Conservation (phyloP, 2,113 vertebrate genomes). For the Suncus etruscus region DNA sequence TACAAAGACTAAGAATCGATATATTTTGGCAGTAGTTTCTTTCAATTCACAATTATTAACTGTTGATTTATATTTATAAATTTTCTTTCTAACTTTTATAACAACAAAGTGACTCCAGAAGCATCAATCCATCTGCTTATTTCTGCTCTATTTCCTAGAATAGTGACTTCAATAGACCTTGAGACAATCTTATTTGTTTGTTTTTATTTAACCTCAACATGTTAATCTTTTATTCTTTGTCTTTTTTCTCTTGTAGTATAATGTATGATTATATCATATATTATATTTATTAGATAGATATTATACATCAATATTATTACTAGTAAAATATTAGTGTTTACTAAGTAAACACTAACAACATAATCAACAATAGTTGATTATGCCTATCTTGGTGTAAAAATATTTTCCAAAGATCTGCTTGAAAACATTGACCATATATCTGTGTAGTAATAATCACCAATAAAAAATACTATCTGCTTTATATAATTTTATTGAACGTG, state of each 20-base stretch:
- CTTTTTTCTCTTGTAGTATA: not conserved
- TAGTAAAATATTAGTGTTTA: not conserved
- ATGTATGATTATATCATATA: too few relatives aligned
- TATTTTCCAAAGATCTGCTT: not conserved
- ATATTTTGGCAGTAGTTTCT: not conserved
- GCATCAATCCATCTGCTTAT: not conserved
- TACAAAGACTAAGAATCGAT: not conserved
- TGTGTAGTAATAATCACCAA: not conserved
- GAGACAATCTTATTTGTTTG: not conserved
- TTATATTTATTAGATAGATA: not conserved
- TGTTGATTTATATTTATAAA: not conserved
- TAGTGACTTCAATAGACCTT: not conserved
- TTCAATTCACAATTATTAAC: not conserved
- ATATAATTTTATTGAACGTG: not conserved
- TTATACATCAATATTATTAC: not conserved
- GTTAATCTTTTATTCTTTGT: not conserved
- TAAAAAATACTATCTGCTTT: not conserved
- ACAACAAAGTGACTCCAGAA: not conserved
- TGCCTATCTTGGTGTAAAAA: not conserved
- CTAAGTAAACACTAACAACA: not conserved
- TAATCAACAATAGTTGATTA: not conserved
- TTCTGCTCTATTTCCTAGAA: not conserved
- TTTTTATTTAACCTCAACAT: not conserved
- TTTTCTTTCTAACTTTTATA: not conserved
- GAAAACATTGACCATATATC: conserved; percentile 11